Evolutionary conservation across 2,113 vertebrate genomes (phyloP), one percentile per base, ranked within the genome.

Genomic region (Pangasianodon hypophthalmus): DNA sequence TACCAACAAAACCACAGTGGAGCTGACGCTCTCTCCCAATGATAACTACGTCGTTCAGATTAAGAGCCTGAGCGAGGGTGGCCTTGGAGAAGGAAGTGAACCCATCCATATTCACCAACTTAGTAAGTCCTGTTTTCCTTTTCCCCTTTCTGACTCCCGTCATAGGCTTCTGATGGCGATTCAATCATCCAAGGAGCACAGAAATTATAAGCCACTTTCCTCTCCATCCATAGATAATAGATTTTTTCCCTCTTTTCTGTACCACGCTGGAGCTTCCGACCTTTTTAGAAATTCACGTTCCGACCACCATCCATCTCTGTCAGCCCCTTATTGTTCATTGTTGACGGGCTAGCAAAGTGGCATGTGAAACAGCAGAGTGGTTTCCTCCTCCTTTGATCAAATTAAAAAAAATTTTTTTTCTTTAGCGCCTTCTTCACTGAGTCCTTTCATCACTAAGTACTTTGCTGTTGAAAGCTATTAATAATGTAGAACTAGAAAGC

Each of bases 1-100:
- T 91, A 98, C 97, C 0, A 96, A 95, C 89, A 95, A 92, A 87
- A 97, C 98, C 3, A 96, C 93, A 0, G 96, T 96, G 2, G 97
- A 98, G 91, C 96, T 99, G 62, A 88, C 94, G 90, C 96, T 99
- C 29, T 96, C 96, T 2, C 48, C 94, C 21, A 94, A 94, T 0
- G 97, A 98, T 85, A 98, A 99, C 91, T 99, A 98, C 92, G 90
- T 97, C 1, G 96, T 99, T 71, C 97, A 98, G 94, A 97, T 99
- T 44, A 97, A 96, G 91, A 96, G 97, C 24, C 92, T 96, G 29
- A 98, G 96, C 0, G 97, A 97, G 2, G 98, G 98, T 0, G 98
- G 98, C 0, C 97, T 98, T 32, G 98, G 98, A 1, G 94, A 94
- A 50, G 97, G 97, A 91, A 99, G 98, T 0, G 96, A 98, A 64